phyloP scores from a whole-genome alignment of 1,140 invertebrate species.

The Neotoxoptera formosana region DNA sequence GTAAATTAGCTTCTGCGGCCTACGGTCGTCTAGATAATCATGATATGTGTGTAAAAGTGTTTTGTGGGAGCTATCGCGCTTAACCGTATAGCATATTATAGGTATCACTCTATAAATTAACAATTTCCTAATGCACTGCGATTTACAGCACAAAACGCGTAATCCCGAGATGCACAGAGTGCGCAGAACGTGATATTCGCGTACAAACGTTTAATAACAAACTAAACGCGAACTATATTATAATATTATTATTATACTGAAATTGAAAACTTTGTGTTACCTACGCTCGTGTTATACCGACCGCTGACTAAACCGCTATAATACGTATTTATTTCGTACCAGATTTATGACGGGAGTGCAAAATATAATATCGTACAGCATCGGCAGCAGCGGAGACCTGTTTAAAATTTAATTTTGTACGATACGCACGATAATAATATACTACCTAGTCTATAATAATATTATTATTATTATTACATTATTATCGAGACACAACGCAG shows the following conservation, averaged over 20 bases:
- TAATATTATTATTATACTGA: neutral
- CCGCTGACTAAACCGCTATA: neutral
- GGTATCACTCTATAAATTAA: neutral
- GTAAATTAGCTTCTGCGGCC: neutral
- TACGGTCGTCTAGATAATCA: neutral
- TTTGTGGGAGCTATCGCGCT: neutral
- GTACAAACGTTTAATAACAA: neutral
- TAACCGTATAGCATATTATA: neutral
- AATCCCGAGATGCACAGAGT: neutral
- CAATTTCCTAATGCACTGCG: neutral
- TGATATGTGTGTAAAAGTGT: neutral
- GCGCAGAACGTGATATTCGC: neutral
- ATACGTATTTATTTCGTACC: neutral
- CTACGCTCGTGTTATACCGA: neutral
- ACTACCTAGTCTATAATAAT: neutral
- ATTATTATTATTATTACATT: neutral
- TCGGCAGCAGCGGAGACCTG: neutral
- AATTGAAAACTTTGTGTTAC: neutral
- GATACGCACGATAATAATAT: neutral
- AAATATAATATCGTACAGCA: neutral
- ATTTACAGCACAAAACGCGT: neutral
- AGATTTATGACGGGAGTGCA: neutral
- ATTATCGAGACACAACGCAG: no score
- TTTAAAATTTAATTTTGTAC: neutral
- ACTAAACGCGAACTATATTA: neutral